Evolutionary conservation across 2,888 invertebrate species (phyloP), one percentile per base, ranked within the genome.

Genomic region (Drosophila birchii): DNA sequence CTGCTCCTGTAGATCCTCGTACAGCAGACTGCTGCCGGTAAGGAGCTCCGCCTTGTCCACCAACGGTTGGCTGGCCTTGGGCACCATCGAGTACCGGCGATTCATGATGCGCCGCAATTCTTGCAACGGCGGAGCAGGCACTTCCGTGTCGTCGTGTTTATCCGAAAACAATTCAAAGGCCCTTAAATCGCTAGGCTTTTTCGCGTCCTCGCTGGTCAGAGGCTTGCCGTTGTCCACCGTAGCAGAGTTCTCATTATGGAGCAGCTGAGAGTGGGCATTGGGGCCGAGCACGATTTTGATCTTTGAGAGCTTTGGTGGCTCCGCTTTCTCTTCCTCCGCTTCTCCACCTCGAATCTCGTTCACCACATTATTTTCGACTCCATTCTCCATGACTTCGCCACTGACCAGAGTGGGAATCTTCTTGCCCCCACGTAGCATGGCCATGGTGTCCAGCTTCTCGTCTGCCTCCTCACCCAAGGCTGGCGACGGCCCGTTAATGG

Each of bases 1-100:
- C 18, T 78, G 75, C 5, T 83, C 85, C 9, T 86, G 79, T 6
- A 88, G 39, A 47, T 91, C 91, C 69, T 91, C 91, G 34, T 87
- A 90, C 0, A 85, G 59, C 16, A 78, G 63, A 26, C 88, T 86
- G 38, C 67, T 75, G 9, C 66, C 67, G 1, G 69, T 59, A n/a
- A 78, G 64, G 5, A 91, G 53, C 38, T 78, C 72, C 0, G 64
- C 44, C 44, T 80, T 86, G 47, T 91, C 86, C 0, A 91, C 70
- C 34, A 90, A 47, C 1, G 89, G 80, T 26, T 63, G 59, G 58
- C 89, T 91, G 34, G 75, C 76, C n/a, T 58, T 61, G 5, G 81
- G 78, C 23, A 88, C 77, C 89, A 91, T 86, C 0, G 88, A 81
- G 38, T 78, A 81, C 29, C 90, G 86, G 0, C 79, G 80, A 20